These are phyloP conservation scores for Clivina fossor DNA, from an alignment of 2,888 invertebrate genomes.

Conservation along the genomic window DNA sequence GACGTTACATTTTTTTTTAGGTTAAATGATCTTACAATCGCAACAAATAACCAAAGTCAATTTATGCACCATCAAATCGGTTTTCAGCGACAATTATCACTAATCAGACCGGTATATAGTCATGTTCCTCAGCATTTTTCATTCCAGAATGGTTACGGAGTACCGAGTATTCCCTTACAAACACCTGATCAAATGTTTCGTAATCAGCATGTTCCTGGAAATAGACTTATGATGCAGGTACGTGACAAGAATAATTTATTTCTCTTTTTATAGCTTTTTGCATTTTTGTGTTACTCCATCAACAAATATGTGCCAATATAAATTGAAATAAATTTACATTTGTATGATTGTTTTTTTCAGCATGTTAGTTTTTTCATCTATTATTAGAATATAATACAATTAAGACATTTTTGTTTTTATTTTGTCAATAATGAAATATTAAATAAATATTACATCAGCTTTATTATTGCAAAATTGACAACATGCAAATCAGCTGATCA, in stretches of 20 bases:
- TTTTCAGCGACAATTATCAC: slow-evolving; percentile 22
- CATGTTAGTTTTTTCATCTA: too few species aligned
- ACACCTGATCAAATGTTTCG: slow-evolving; percentile 29
- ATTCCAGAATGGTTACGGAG: slow-evolving; percentile 30
- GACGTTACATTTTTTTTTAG: slow-evolving; percentile 5
- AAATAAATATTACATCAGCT: too few species aligned
- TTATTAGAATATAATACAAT: too few species aligned
- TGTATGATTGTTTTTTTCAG: too few species aligned
- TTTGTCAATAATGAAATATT: too few species aligned
- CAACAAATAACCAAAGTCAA: slow-evolving; percentile 11
- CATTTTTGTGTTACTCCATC: not conserved
- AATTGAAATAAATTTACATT: too few species aligned
- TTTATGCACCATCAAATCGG: slow-evolving; percentile 19
- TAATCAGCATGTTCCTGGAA: slow-evolving; percentile 6
- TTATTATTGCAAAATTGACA: too few species aligned
- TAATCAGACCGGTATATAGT: slow-evolving; percentile 6
- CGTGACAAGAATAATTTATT: not conserved
- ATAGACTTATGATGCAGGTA: slow-evolving; percentile 16
- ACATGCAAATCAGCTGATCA: too few species aligned
- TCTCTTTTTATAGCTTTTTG: not conserved
- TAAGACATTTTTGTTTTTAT: too few species aligned
- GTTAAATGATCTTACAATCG: slow-evolving; percentile 7
- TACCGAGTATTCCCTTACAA: slow-evolving; percentile 24
- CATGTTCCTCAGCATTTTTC: slow-evolving; percentile 12
- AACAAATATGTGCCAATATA: too few species aligned